These are phyloP conservation scores for Caenorhabditis panamensis DNA, from an alignment of 2,888 invertebrate genomes.

Conservation along the genomic window DNA sequence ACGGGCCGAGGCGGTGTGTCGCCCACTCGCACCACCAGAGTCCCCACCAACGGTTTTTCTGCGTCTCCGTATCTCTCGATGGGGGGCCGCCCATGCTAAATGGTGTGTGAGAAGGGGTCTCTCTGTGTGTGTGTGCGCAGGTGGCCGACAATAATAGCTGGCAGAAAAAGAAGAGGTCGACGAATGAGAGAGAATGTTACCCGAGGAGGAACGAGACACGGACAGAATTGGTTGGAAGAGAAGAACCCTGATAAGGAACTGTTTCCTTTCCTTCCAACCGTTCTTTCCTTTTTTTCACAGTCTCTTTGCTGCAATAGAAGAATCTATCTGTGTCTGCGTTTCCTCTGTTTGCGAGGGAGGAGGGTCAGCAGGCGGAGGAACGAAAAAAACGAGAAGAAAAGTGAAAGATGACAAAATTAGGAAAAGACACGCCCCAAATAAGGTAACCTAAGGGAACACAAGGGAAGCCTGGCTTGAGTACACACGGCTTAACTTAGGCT, in stretches of 20 bases:
- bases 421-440: too few relatives aligned
- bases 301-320: too few relatives aligned
- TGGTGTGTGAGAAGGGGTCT: slow-evolving; percentile 52
- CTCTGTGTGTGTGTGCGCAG: slow-evolving; percentile 56
- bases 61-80: slow-evolving; percentile 29
- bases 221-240: slow-evolving; percentile 4
- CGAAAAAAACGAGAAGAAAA: too few relatives aligned
- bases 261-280: too few relatives aligned
- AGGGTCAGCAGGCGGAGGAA: too few relatives aligned
- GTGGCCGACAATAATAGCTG: slow-evolving; percentile 58
- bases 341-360: too few relatives aligned
- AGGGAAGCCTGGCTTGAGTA: too few relatives aligned
- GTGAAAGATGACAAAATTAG: too few relatives aligned
- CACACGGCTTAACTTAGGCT: too few relatives aligned
- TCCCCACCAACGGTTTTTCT: slow-evolving; percentile 12
- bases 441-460: too few relatives aligned
- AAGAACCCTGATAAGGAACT: not conserved
- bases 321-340: not conserved
- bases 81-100: slow-evolving; percentile 58
- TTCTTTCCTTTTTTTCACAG: not conserved
- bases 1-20: slow-evolving; percentile 18
- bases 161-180: slow-evolving; percentile 21
- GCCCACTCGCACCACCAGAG: slow-evolving; percentile 17
- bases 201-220: slow-evolving; percentile 4
- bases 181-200: slow-evolving; percentile 19